Conservation (phyloP, 2,888 invertebrate genomes). For the Abrostola tripartita region DNA sequence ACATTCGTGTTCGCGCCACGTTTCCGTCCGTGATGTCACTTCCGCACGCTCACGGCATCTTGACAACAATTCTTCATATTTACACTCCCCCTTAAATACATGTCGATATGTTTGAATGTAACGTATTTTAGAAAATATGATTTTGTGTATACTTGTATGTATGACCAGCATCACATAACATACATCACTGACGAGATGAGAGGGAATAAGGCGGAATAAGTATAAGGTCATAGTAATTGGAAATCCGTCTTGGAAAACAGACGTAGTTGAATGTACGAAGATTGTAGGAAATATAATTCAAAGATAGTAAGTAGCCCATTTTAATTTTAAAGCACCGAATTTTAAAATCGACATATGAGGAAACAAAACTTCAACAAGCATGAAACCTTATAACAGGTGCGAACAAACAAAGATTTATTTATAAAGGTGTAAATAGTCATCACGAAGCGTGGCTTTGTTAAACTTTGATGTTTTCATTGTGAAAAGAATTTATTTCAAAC, state of each 20-base stretch:
- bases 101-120: slow-evolving; percentile 2
- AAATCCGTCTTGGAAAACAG: too few relatives aligned
- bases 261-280: too few relatives aligned
- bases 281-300: too few relatives aligned
- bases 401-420: not conserved
- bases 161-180: too few relatives aligned
- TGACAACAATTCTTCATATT: slow-evolving; percentile 42
- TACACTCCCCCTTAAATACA: slow-evolving; percentile 18
- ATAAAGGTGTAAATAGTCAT: not conserved
- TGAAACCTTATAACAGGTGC: not conserved
- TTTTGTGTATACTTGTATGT: too few relatives aligned
- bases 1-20: slow-evolving; percentile 57
- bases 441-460: slow-evolving; percentile 33
- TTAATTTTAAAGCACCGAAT: too few relatives aligned
- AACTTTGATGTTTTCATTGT: slow-evolving; percentile 48
- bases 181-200: too few relatives aligned
- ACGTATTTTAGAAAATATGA: slow-evolving; percentile 3
- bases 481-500: slow-evolving; percentile 44
- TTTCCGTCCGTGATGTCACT: slow-evolving; percentile 53
- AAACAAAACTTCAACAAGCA: not conserved
- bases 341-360: too few relatives aligned
- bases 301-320: too few relatives aligned
- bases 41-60: slow-evolving; percentile 51
- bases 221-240: too few relatives aligned
- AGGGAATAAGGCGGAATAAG: too few relatives aligned